phyloP scores from a whole-genome alignment of 2,113 vertebrate species.

The Fulmarus glacialis region DNA sequence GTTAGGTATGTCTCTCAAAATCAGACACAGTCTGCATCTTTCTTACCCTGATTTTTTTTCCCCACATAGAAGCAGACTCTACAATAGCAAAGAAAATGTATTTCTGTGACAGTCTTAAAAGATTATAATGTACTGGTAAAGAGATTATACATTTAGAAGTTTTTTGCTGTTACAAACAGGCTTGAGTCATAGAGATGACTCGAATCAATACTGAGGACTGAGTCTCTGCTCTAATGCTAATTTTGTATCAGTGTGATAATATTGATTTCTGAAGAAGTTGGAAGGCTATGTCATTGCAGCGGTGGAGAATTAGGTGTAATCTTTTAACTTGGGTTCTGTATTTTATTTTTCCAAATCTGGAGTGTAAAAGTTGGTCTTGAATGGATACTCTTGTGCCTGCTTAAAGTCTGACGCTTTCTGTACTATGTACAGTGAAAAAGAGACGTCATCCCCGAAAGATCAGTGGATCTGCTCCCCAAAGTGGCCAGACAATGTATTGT shows the following conservation, averaged over 20 bases:
- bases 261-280: neutral
- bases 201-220: neutral
- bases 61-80: neutral
- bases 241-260: neutral
- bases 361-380: neutral
- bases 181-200: neutral
- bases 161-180: neutral
- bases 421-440: neutral
- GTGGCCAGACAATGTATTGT: neutral
- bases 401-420: neutral
- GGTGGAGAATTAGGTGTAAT: neutral
- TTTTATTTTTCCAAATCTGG: neutral
- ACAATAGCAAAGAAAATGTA: neutral
- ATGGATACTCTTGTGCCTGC: fast-evolving
- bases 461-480: neutral
- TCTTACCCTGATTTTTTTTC: neutral
- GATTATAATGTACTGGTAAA: neutral
- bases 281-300: neutral
- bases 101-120: neutral
- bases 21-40: neutral
- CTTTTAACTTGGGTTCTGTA: neutral
- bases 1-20: neutral
- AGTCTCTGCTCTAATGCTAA: neutral
- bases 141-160: neutral
- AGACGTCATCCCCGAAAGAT: neutral